Conservation (phyloP, 1,140 invertebrate species). For the Eubasilissa regina region DNA sequence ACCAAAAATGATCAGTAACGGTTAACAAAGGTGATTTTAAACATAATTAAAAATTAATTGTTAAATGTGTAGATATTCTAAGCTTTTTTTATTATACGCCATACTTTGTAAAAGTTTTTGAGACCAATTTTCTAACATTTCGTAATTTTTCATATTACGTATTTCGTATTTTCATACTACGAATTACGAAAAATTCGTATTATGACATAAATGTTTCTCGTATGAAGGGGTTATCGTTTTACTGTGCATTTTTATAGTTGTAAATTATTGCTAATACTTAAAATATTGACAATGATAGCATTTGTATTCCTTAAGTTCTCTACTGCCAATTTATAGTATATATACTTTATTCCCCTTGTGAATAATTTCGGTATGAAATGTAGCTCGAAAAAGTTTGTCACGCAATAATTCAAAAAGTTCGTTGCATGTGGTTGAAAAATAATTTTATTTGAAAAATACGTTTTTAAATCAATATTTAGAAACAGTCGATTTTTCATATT, state of each 20-base stretch:
- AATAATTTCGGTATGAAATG: too few species aligned
- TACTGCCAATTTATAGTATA: too few species aligned
- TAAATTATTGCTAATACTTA: constrained; percentile 6
- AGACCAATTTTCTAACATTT: neutral
- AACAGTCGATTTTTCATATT: too few species aligned
- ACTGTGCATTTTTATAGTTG: neutral
- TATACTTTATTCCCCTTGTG: too few species aligned
- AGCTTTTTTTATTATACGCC: constrained; percentile 23
- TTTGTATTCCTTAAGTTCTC: neutral
- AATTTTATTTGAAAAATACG: too few species aligned
- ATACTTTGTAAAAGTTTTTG: neutral
- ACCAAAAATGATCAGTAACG: constrained; percentile 33
- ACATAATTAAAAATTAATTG: neutral
- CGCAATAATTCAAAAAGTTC: too few species aligned
- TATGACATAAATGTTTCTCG: neutral
- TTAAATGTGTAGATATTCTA: neutral
- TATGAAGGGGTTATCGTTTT: neutral
- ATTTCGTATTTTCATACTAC: neutral
- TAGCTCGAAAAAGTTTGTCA: too few species aligned
- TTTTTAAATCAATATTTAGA: too few species aligned
- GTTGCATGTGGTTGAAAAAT: too few species aligned
- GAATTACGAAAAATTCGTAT: too few species aligned
- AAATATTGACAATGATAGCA: neutral
- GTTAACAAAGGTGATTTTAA: constrained; percentile 29
- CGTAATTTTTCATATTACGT: neutral